Evolutionary conservation across 2,113 vertebrate species (phyloP).

Genomic region (Meles meles): DNA sequence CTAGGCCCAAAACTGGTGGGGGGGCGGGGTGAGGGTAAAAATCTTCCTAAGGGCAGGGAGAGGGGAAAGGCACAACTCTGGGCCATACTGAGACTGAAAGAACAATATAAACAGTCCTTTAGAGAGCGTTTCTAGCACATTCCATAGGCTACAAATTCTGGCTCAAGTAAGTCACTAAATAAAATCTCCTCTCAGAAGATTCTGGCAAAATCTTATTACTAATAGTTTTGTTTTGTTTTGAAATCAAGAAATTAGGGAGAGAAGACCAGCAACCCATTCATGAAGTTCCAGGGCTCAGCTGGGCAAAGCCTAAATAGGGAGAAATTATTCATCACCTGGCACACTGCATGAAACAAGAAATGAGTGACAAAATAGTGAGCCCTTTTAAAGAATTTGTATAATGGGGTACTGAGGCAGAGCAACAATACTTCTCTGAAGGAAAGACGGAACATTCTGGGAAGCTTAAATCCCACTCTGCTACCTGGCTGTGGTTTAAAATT

Average conservation of each 20-base stretch:
- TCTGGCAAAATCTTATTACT: not conserved
- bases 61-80: not conserved
- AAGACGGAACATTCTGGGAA: not conserved
- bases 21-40: accelerated
- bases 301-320: not conserved
- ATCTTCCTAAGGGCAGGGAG: not conserved
- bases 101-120: not conserved
- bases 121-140: not conserved
- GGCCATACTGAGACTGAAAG: not conserved
- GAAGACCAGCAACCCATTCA: not conserved
- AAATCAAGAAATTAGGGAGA: not conserved
- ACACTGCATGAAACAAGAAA: not conserved
- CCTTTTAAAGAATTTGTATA: not conserved
- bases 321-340: not conserved
- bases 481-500: not conserved
- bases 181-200: not conserved
- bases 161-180: not conserved
- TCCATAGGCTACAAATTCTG: not conserved
- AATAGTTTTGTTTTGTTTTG: not conserved
- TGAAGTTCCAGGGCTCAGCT: not conserved
- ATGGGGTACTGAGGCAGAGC: not conserved
- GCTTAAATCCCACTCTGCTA: not conserved
- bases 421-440: not conserved
- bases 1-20: not conserved
- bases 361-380: not conserved